Evolutionary conservation across 2,888 invertebrate genomes (phyloP).

Genomic region (Prostheceraeus crozeri): DNA sequence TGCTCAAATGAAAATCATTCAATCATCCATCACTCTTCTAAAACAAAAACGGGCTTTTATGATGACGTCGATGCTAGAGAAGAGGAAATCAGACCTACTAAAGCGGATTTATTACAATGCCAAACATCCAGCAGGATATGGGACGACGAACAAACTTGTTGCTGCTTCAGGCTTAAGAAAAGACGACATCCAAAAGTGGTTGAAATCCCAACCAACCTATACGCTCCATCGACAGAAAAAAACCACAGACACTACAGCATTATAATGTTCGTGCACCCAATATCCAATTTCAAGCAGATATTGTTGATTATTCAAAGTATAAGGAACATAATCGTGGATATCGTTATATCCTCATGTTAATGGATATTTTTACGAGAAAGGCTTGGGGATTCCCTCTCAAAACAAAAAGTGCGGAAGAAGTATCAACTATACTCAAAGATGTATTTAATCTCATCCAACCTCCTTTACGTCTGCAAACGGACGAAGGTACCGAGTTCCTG

Average conservation of each 20-base stretch:
- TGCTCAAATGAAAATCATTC: too few species aligned
- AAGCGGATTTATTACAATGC: conserved; percentile 12
- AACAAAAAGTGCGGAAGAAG: conserved; percentile 42
- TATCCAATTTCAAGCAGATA: conserved; percentile 44
- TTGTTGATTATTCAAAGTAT: conserved; percentile 42
- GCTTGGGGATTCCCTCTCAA: conserved; percentile 44
- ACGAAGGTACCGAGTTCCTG: conserved; percentile 43
- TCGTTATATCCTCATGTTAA: conserved; percentile 43
- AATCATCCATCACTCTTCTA: too few species aligned
- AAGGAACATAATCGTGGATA: conserved; percentile 41
- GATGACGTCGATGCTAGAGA: too few species aligned
- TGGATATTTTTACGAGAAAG: conserved; percentile 44
- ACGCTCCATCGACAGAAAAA: conserved; percentile 40
- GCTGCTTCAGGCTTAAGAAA: neutral
- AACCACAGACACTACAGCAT: conserved; percentile 36
- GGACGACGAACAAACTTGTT: neutral
- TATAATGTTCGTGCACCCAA: conserved; percentile 42
- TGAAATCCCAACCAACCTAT: conserved; percentile 39
- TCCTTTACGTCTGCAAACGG: conserved; percentile 42
- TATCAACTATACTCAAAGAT: conserved; percentile 40
- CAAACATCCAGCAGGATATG: conserved; percentile 1
- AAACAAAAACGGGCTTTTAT: too few species aligned
- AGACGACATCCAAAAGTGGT: conserved; percentile 33
- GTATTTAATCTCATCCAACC: conserved; percentile 36
- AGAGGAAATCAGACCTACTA: too few species aligned